Percentiles rank a stretch among this genome's conserved stretches.
These are phyloP conservation scores for Venusia cambrica DNA, from an alignment of 2,888 invertebrate species.

Conservation along the genomic window DNA sequence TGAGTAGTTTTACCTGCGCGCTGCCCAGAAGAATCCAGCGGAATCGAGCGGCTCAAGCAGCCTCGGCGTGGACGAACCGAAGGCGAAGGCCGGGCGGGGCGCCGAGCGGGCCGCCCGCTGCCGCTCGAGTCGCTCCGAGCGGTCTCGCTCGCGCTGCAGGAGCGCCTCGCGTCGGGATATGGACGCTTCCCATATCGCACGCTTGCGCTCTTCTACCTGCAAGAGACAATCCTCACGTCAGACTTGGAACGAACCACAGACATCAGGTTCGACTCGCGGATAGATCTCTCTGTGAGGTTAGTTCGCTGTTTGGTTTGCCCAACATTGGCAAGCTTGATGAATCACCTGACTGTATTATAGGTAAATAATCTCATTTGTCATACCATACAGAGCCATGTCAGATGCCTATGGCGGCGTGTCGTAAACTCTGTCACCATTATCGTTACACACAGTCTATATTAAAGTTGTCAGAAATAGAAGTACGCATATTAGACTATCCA, in stretches of 20 bases:
- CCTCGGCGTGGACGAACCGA: constrained; percentile 95
- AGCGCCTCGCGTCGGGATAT: constrained; percentile 92
- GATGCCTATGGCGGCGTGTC: too few species aligned
- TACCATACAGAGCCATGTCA: too few species aligned
- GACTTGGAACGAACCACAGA: not conserved
- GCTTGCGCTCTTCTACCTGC: constrained; percentile 93
- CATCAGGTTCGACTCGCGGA: not conserved
- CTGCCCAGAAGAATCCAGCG: constrained; percentile 91
- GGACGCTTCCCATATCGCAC: constrained; percentile 94
- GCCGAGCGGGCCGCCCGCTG: constrained; percentile 88
- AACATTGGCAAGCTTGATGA: too few species aligned
- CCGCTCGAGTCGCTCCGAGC: constrained; percentile 90
- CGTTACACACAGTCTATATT: too few species aligned
- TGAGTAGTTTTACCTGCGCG: constrained; percentile 82
- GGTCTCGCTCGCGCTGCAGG: constrained; percentile 91
- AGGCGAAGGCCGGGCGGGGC: constrained; percentile 87
- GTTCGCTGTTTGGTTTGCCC: too few species aligned
- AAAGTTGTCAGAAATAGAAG: too few species aligned
- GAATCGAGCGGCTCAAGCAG: constrained; percentile 91
- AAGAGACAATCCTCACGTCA: constrained; percentile 3
- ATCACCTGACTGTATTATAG: too few species aligned
- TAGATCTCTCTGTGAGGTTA: not conserved
- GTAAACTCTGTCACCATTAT: too few species aligned
- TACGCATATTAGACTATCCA: too few species aligned
- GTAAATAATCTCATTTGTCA: too few species aligned